These are phyloP conservation scores for Halcyon senegalensis DNA, from an alignment of 2,113 vertebrate genomes.

Conservation along the genomic window DNA sequence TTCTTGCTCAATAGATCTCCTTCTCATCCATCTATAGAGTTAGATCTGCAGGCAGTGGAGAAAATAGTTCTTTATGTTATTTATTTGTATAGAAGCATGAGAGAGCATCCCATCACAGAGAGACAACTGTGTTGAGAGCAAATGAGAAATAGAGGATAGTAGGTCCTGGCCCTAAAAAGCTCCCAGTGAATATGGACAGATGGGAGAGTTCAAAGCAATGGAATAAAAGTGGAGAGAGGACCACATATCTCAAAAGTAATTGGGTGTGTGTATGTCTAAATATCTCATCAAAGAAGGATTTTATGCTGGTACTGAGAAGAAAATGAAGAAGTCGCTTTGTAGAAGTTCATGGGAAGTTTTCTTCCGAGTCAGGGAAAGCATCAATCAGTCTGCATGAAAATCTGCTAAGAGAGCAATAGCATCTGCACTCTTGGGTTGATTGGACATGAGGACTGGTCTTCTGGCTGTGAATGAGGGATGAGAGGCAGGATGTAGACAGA, in stretches of 20 bases:
- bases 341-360: background rate
- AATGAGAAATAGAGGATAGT: background rate
- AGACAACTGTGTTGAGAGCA: background rate
- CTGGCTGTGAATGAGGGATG: background rate
- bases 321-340: background rate
- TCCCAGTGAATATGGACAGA: background rate
- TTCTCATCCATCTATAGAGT: constrained; percentile 1
- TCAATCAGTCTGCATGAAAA: constrained; percentile 24
- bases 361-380: background rate
- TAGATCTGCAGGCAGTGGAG: background rate
- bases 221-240: background rate
- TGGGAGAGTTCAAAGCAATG: background rate
- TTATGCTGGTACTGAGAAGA: background rate
- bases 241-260: background rate
- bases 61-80: background rate
- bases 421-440: background rate
- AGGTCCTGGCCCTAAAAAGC: background rate
- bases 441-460: background rate
- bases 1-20: constrained; percentile 28
- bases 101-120: background rate
- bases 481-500: background rate
- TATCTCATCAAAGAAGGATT: background rate
- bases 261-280: background rate
- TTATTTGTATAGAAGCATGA: background rate
- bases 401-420: constrained; percentile 45